These are phyloP conservation scores for Molothrus aeneus DNA, from an alignment of 2,797 vertebrate genomes.

Conservation along the genomic window DNA sequence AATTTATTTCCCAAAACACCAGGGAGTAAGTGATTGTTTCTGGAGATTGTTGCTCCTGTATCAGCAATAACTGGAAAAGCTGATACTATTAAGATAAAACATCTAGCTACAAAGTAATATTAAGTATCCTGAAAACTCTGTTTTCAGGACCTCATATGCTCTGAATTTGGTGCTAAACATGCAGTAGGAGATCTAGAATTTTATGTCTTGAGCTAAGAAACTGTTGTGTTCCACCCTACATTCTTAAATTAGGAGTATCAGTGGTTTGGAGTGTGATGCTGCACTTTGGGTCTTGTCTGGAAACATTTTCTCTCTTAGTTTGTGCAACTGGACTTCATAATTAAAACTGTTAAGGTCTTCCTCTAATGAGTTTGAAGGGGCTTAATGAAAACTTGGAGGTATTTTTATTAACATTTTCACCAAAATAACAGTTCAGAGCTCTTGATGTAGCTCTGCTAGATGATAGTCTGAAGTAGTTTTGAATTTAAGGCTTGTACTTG, in stretches of 20 bases:
- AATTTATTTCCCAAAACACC: neutral
- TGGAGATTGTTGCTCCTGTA: neutral
- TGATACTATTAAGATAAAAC: neutral
- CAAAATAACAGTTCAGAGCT: neutral
- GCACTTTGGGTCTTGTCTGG: constrained; percentile 6
- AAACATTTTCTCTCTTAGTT: neutral
- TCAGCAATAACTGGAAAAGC: neutral
- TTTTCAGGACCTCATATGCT: neutral
- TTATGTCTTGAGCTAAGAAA: neutral
- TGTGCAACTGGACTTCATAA: neutral
- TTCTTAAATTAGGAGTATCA: neutral
- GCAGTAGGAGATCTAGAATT: neutral
- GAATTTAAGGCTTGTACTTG: neutral
- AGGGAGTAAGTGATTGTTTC: neutral
- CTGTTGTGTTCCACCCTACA: too few species aligned
- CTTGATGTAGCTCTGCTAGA: neutral
- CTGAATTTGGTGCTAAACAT: neutral
- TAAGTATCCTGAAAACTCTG: neutral
- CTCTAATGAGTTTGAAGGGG: neutral
- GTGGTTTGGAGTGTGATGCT: neutral
- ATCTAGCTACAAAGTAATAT: neutral
- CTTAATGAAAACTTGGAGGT: neutral
- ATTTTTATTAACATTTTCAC: neutral
- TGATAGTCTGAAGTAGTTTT: neutral
- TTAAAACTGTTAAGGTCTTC: neutral